phyloP scores from a whole-genome alignment of 2,888 invertebrate species.

The Synanthedon formicaeformis region DNA sequence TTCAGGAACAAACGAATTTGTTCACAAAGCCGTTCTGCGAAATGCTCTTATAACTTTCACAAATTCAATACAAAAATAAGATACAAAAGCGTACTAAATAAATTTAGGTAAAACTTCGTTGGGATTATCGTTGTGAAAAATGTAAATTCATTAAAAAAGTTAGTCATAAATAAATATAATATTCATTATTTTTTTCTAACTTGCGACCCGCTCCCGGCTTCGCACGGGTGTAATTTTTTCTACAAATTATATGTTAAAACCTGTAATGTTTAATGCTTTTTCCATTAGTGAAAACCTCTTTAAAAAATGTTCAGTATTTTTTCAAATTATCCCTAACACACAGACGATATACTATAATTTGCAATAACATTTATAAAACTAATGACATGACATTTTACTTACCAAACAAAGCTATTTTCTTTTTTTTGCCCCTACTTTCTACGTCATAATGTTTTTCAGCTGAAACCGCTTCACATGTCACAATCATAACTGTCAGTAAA shows the following conservation, averaged over 20 bases:
- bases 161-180: too few species aligned
- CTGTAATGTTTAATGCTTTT: too few species aligned
- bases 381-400: conserved; percentile 17
- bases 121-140: too few species aligned
- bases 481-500: conserved; percentile 4
- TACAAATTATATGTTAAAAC: too few species aligned
- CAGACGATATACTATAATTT: neutral
- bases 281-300: too few species aligned
- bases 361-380: neutral
- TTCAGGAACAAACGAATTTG: neutral
- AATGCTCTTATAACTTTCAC: neutral
- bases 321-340: too few species aligned
- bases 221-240: too few species aligned
- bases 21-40: neutral
- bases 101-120: neutral
- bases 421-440: conserved; percentile 52
- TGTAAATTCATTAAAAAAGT: too few species aligned
- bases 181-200: too few species aligned
- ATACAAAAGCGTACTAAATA: neutral
- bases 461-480: conserved; percentile 13
- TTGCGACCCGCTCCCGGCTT: too few species aligned
- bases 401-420: conserved; percentile 51
- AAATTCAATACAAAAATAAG: neutral
- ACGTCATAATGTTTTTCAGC: conserved; percentile 9
- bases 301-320: too few species aligned